Conservation (phyloP, 2,113 vertebrate species). For the Coreoperca whiteheadi region DNA sequence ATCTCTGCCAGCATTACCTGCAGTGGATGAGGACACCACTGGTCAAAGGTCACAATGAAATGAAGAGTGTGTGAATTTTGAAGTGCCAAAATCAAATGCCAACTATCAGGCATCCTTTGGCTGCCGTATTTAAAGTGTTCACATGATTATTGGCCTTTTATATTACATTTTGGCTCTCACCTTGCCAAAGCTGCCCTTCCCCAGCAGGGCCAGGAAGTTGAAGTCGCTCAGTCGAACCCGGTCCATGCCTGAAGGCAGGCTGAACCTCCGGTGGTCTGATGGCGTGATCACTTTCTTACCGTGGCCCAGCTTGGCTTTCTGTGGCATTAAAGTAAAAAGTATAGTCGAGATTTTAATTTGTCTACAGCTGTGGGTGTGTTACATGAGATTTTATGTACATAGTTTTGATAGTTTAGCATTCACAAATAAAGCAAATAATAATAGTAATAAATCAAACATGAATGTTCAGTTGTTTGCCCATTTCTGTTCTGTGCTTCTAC, state of each 20-base stretch:
- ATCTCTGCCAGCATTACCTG: slow-evolving; percentile 98
- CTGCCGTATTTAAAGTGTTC: background rate
- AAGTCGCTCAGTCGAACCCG: slow-evolving; percentile 93
- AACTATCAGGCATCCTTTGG: background rate
- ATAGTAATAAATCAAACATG: background rate
- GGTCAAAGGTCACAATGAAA: background rate
- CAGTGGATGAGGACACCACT: background rate
- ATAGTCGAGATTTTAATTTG: background rate
- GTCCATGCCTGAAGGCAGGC: slow-evolving; percentile 91
- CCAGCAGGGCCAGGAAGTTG: slow-evolving; percentile 96
- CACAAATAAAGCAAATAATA: background rate
- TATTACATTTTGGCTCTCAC: slow-evolving; percentile 73
- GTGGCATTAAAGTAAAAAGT: slow-evolving; percentile 24
- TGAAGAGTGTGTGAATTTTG: background rate
- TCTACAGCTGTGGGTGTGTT: background rate
- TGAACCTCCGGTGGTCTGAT: slow-evolving; percentile 89
- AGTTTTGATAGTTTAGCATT: background rate
- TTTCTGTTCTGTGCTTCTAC: background rate
- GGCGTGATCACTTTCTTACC: slow-evolving; percentile 95
- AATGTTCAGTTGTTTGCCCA: background rate
- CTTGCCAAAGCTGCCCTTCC: slow-evolving; percentile 98
- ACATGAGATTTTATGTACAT: background rate
- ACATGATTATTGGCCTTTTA: background rate
- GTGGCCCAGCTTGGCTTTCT: slow-evolving; percentile 98
- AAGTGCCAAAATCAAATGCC: background rate